phyloP scores from a whole-genome alignment of 2,888 invertebrate genomes.

The Heliothis peltigera region DNA sequence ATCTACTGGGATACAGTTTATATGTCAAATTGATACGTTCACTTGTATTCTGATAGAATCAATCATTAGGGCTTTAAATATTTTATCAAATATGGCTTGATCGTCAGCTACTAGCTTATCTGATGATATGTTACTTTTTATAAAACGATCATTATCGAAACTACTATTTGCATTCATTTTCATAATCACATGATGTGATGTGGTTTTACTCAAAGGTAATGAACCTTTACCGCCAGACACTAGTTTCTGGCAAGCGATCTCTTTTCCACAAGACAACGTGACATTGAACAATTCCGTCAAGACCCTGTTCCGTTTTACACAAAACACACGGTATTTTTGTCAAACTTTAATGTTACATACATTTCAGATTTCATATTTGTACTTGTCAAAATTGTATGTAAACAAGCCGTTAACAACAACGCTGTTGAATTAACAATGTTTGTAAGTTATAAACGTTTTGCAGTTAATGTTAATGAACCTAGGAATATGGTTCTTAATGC shows the following conservation, averaged over 20 bases:
- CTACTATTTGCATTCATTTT: not conserved
- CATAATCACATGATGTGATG: slow-evolving; percentile 3
- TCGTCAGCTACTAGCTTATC: slow-evolving; percentile 1
- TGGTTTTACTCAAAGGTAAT: slow-evolving; percentile 6
- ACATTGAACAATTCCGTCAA: slow-evolving; percentile 56
- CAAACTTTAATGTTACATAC: slow-evolving; percentile 2
- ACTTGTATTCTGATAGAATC: slow-evolving; percentile 5
- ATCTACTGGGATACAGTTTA: not conserved
- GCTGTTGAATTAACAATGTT: slow-evolving; percentile 43
- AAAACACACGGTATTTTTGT: slow-evolving; percentile 29
- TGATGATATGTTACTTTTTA: slow-evolving; percentile 8
- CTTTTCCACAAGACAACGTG: slow-evolving; percentile 58
- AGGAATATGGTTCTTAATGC: slow-evolving; percentile 40
- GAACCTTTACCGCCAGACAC: slow-evolving; percentile 17
- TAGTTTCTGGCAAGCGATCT: slow-evolving; percentile 39
- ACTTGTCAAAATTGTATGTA: slow-evolving; percentile 45
- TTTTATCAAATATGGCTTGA: slow-evolving; percentile 2
- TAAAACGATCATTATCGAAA: not conserved
- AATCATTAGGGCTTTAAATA: slow-evolving; percentile 4
- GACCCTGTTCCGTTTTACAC: slow-evolving; percentile 34
- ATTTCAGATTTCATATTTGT: slow-evolving; percentile 18
- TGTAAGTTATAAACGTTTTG: slow-evolving; percentile 45
- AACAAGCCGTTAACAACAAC: slow-evolving; percentile 53
- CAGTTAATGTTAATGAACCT: slow-evolving; percentile 52
- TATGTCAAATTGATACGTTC: not conserved